Percentiles rank a stretch among this genome's conserved stretches.
These are phyloP conservation scores for Hemitrygon akajei DNA, from an alignment of 2,797 vertebrate species.

Conservation along the genomic window DNA sequence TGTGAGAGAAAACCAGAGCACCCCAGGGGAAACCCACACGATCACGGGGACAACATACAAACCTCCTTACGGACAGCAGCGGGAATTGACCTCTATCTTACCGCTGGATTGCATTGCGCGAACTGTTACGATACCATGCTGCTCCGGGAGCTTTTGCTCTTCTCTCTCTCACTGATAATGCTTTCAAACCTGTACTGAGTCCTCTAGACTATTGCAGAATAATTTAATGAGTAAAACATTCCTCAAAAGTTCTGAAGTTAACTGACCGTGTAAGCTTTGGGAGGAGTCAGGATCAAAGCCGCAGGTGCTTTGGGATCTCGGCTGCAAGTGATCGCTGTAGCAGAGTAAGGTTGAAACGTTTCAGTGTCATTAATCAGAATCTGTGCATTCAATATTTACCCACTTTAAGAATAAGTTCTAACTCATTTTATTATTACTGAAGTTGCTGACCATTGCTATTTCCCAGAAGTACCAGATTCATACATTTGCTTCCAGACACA, in stretches of 20 bases:
- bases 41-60: too few species aligned
- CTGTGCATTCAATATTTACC: not conserved
- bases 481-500: not conserved
- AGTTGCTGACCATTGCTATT: not conserved
- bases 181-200: too few species aligned
- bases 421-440: not conserved
- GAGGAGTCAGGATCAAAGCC: not conserved
- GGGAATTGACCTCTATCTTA: too few species aligned
- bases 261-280: not conserved
- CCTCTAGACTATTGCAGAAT: not conserved
- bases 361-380: not conserved
- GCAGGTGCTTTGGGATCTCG: not conserved
- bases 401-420: not conserved
- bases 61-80: too few species aligned
- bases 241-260: not conserved
- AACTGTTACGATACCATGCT: too few species aligned
- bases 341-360: not conserved
- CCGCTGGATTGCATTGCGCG: too few species aligned
- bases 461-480: not conserved
- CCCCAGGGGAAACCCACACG: too few species aligned
- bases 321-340: not conserved
- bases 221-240: too few species aligned
- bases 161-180: not conserved
- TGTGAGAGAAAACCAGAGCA: too few species aligned
- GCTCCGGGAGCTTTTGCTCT: not conserved